Percentiles rank a stretch among this genome's conserved stretches.
phyloP scores from a whole-genome alignment of 2,888 invertebrate species.

The Antheraea yamamai region DNA sequence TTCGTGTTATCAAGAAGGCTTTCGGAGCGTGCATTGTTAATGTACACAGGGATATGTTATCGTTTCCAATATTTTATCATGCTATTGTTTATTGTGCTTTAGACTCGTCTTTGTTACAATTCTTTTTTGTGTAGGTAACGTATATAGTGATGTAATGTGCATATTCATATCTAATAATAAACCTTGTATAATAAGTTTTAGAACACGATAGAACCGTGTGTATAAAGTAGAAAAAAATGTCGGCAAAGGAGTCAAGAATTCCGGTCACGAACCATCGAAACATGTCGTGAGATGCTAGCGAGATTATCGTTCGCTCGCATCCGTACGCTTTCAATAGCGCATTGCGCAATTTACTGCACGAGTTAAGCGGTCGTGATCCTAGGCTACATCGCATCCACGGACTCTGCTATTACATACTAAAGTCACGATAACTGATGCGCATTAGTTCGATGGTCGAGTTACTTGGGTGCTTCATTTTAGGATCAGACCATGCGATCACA shows the following conservation, averaged over 20 bases:
- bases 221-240: background rate
- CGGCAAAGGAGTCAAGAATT: slow-evolving; percentile 45
- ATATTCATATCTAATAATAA: background rate
- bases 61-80: slow-evolving; percentile 51
- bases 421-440: slow-evolving; percentile 60
- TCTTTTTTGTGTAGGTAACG: background rate
- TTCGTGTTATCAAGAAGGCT: slow-evolving; percentile 48
- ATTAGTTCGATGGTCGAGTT: slow-evolving; percentile 22
- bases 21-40: slow-evolving; percentile 51
- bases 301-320: slow-evolving; percentile 58
- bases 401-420: slow-evolving; percentile 53
- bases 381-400: slow-evolving; percentile 59
- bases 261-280: slow-evolving; percentile 64
- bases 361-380: slow-evolving; percentile 59
- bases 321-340: slow-evolving; percentile 65
- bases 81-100: slow-evolving; percentile 54
- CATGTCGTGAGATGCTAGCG: slow-evolving; percentile 64
- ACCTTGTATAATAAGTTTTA: background rate
- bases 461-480: slow-evolving; percentile 14
- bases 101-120: slow-evolving; percentile 34
- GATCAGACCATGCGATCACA: slow-evolving; percentile 16
- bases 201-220: background rate
- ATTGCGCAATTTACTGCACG: slow-evolving; percentile 75
- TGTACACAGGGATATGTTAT: slow-evolving; percentile 51
- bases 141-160: background rate